Evolutionary conservation across 2,113 vertebrate genomes (phyloP).

Genomic region (Callionymus lyra): DNA sequence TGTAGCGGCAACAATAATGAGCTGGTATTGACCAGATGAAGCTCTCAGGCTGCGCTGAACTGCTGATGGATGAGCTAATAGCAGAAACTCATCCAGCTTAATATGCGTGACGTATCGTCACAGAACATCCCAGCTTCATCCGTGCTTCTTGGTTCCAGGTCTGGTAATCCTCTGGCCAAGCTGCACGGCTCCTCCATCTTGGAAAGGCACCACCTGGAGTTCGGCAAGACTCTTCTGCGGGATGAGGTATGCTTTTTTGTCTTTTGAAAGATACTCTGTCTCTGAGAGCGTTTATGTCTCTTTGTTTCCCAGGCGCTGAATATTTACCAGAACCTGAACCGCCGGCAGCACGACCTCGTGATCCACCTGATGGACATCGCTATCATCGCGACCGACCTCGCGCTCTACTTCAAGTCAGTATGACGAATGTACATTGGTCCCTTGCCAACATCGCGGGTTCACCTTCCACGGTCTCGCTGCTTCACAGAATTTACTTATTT

Average conservation of each 20-base stretch:
- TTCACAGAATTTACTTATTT: no score
- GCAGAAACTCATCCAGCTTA: constrained; percentile 23
- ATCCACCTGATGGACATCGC: constrained; percentile 74
- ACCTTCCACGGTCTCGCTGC: no score
- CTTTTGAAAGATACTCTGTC: background rate
- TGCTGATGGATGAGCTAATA: constrained; percentile 46
- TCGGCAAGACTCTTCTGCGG: constrained; percentile 70
- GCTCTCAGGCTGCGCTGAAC: constrained; percentile 30
- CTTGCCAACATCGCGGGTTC: no score
- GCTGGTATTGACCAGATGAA: constrained; percentile 22
- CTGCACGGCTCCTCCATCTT: constrained; percentile 75
- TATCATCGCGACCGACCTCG: constrained; percentile 73
- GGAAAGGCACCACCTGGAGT: constrained; percentile 74
- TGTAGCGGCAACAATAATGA: constrained; percentile 11
- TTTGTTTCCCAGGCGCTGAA: constrained; percentile 56
- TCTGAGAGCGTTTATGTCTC: background rate
- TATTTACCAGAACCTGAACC: constrained; percentile 72
- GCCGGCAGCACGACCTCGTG: constrained; percentile 67
- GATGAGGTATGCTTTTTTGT: constrained; percentile 60
- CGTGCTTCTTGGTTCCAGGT: constrained; percentile 41
- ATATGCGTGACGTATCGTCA: constrained; percentile 32
- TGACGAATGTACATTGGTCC: no score
- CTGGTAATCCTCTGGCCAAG: constrained; percentile 71
- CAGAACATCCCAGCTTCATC: constrained; percentile 17
- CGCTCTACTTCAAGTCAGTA: constrained; percentile 75